A percentile compares a stretch with the other conserved stretches of the same genome.
These are phyloP conservation scores for Agelastica alni DNA, from an alignment of 2,888 invertebrate genomes.

Conservation along the genomic window DNA sequence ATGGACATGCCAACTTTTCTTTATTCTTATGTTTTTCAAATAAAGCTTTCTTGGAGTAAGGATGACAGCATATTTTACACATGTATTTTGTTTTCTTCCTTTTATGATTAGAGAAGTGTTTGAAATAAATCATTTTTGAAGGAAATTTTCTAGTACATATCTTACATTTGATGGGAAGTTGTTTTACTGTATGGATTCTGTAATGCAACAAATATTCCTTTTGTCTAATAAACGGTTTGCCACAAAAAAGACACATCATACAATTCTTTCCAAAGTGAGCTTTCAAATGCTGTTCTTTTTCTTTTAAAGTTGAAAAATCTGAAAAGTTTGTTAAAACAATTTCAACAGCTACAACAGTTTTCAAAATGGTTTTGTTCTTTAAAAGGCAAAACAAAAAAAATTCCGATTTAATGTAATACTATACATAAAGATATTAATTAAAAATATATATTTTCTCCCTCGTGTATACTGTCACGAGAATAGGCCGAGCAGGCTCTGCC, in stretches of 20 bases:
- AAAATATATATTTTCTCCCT: too few species aligned
- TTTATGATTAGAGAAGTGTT: slow-evolving; percentile 4
- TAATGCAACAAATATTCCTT: slow-evolving; percentile 10
- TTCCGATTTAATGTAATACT: too few species aligned
- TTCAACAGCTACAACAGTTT: too few species aligned
- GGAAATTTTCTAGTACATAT: slow-evolving; percentile 4
- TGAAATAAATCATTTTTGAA: slow-evolving; percentile 3
- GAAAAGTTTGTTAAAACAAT: too few species aligned
- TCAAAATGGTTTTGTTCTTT: too few species aligned
- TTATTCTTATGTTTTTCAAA: slow-evolving; percentile 1
- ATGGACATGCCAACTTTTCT: background rate
- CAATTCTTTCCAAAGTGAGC: slow-evolving; percentile 7
- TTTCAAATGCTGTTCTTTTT: slow-evolving; percentile 5
- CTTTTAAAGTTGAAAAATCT: slow-evolving; percentile 12
- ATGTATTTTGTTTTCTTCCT: background rate
- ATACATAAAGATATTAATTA: too few species aligned
- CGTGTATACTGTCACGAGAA: too few species aligned
- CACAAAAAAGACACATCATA: slow-evolving; percentile 11
- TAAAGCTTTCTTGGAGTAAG: background rate
- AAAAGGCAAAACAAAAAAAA: too few species aligned
- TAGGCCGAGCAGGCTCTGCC: too few species aligned
- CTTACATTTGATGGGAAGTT: slow-evolving; percentile 10
- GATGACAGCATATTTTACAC: background rate
- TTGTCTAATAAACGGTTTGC: slow-evolving; percentile 3
- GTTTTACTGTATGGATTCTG: slow-evolving; percentile 8